Evolutionary conservation across 2,888 invertebrate species (phyloP).

Genomic region (Micoletzkya japonica): DNA sequence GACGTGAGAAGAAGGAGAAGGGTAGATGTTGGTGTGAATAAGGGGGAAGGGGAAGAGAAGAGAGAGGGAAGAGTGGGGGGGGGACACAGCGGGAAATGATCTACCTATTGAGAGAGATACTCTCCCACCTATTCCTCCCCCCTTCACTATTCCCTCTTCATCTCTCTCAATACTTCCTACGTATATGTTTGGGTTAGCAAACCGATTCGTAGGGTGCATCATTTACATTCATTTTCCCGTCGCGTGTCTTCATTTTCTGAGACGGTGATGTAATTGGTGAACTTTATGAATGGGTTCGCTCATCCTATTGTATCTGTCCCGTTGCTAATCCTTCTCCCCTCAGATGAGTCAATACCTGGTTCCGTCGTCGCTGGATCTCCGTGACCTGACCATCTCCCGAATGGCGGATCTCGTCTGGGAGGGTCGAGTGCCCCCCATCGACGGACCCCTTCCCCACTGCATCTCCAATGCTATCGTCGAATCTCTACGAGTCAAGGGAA

Average conservation of each 20-base stretch:
- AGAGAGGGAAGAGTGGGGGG: not conserved
- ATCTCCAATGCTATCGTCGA: conserved; percentile 19
- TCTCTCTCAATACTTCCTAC: too few relatives aligned
- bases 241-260: too few relatives aligned
- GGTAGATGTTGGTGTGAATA: not conserved
- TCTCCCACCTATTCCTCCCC: not conserved
- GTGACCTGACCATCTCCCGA: not conserved
- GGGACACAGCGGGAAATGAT: conserved; percentile 16
- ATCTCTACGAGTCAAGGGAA: not conserved
- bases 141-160: not conserved
- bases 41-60: not conserved
- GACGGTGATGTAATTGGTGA: too few relatives aligned
- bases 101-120: not conserved
- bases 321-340: too few relatives aligned
- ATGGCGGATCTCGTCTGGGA: not conserved
- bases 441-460: conserved; percentile 14
- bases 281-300: too few relatives aligned
- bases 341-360: too few relatives aligned
- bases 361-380: too few relatives aligned
- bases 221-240: too few relatives aligned
- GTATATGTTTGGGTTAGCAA: too few relatives aligned
- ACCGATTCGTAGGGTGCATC: too few relatives aligned
- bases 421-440: conserved; percentile 23
- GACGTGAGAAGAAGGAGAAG: not conserved
- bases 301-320: too few relatives aligned